These are phyloP conservation scores for Mugil cephalus DNA, from an alignment of 2,113 vertebrate genomes.

Conservation along the genomic window DNA sequence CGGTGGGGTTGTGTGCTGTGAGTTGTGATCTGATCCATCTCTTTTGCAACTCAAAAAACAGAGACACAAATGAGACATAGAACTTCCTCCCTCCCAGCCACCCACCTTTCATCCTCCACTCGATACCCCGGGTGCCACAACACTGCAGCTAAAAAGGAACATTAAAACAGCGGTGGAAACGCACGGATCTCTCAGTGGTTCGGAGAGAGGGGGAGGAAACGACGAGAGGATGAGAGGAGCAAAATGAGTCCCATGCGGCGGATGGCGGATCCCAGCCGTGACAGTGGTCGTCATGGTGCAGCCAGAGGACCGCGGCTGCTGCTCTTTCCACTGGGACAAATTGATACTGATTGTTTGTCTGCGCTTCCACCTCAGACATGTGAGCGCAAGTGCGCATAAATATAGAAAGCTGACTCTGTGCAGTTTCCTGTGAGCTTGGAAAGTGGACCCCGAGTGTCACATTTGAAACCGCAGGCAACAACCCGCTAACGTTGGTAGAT, in stretches of 20 bases:
- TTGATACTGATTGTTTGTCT: slow-evolving; percentile 44
- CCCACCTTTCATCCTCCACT: slow-evolving; percentile 51
- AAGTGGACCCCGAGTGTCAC: background rate
- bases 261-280: slow-evolving; percentile 60
- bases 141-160: slow-evolving; percentile 56
- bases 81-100: slow-evolving; percentile 34
- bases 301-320: slow-evolving; percentile 45
- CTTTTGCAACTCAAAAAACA: slow-evolving; percentile 30
- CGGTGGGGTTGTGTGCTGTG: slow-evolving; percentile 16
- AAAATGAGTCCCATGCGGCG: slow-evolving; percentile 58
- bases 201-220: slow-evolving; percentile 3
- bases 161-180: slow-evolving; percentile 37
- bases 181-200: slow-evolving; percentile 40
- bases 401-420: background rate
- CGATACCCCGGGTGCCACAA: slow-evolving; percentile 51
- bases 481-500: background rate
- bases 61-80: slow-evolving; percentile 28
- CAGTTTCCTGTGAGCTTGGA: background rate
- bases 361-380: slow-evolving; percentile 32
- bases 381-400: slow-evolving; percentile 6
- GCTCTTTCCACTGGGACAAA: slow-evolving; percentile 43
- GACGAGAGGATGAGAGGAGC: slow-evolving; percentile 35
- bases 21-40: slow-evolving; percentile 33
- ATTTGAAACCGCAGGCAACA: background rate
- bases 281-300: slow-evolving; percentile 68